Percentiles rank a stretch among this genome's conserved stretches.
phyloP scores from a whole-genome alignment of 2,113 vertebrate species.

The Cyrtonyx montezumae region DNA sequence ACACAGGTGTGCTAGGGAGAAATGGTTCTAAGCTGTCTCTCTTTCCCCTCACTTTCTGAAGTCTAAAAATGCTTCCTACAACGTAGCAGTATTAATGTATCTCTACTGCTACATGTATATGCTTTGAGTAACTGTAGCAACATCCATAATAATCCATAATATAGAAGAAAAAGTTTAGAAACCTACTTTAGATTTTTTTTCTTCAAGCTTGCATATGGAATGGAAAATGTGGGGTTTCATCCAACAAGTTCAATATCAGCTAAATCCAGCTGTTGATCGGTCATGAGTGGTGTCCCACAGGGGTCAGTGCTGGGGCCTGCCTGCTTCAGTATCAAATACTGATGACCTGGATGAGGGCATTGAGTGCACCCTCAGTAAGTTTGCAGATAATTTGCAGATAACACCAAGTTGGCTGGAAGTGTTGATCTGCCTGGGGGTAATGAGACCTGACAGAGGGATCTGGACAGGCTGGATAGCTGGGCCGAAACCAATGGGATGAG shows the following conservation, averaged over 20 bases:
- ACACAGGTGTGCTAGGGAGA: rapidly evolving
- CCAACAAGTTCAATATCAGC: neutral
- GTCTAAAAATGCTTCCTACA: neutral
- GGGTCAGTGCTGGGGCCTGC: too few relatives aligned
- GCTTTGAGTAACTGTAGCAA: neutral
- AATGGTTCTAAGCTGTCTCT: neutral
- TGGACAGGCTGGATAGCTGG: too few relatives aligned
- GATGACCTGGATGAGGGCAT: too few relatives aligned
- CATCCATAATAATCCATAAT: neutral
- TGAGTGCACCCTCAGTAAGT: too few relatives aligned
- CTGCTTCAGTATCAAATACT: too few relatives aligned
- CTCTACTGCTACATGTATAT: neutral
- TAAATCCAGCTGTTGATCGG: too few relatives aligned
- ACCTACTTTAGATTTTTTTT: neutral
- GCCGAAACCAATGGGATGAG: too few relatives aligned
- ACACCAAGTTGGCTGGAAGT: too few relatives aligned
- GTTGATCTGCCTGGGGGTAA: too few relatives aligned
- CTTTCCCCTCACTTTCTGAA: neutral
- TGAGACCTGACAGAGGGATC: too few relatives aligned
- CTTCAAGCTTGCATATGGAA: neutral
- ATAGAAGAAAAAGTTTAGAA: neutral
- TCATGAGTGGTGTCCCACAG: too few relatives aligned
- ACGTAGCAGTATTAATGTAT: neutral
- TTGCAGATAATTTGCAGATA: too few relatives aligned
- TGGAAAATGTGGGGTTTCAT: neutral